Evolutionary conservation across 1,140 invertebrate species (phyloP).

Genomic region (Zaprionus ghesquierei): DNA sequence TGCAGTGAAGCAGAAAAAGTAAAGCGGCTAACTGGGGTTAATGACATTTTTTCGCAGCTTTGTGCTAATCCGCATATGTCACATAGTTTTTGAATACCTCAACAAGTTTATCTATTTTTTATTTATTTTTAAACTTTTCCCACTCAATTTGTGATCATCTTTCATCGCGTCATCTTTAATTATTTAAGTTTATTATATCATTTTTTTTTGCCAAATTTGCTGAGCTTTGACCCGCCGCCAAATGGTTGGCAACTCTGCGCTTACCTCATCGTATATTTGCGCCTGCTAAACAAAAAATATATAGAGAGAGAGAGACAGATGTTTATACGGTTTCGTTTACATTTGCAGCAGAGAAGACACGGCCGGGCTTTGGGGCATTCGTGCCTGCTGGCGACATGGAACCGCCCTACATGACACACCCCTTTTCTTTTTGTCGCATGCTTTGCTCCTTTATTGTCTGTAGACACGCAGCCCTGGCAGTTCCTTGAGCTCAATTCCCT

Average conservation of each 20-base stretch:
- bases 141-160: not conserved
- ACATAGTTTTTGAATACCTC: not conserved
- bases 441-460: conserved; percentile 9
- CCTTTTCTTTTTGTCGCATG: conserved; percentile 25
- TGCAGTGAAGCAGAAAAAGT: not conserved
- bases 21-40: not conserved
- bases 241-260: conserved; percentile 1
- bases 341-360: not conserved
- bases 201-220: conserved; percentile 1
- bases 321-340: conserved; percentile 22
- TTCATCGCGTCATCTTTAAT: conserved; percentile 39
- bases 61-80: conserved; percentile 6
- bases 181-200: conserved; percentile 63
- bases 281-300: conserved; percentile 8
- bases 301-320: no score
- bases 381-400: conserved; percentile 18
- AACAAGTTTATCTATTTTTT: not conserved
- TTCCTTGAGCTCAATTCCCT: conserved; percentile 19
- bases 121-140: conserved; percentile 10
- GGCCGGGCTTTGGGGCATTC: not conserved
- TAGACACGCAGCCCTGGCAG: conserved; percentile 28
- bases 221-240: conserved; percentile 2
- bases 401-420: conserved; percentile 16
- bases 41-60: conserved; percentile 14
- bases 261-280: conserved; percentile 16